Evolutionary conservation across 2,888 invertebrate species (phyloP), one percentile per base, ranked within the genome.

Genomic region (Acrobasis suavella): DNA sequence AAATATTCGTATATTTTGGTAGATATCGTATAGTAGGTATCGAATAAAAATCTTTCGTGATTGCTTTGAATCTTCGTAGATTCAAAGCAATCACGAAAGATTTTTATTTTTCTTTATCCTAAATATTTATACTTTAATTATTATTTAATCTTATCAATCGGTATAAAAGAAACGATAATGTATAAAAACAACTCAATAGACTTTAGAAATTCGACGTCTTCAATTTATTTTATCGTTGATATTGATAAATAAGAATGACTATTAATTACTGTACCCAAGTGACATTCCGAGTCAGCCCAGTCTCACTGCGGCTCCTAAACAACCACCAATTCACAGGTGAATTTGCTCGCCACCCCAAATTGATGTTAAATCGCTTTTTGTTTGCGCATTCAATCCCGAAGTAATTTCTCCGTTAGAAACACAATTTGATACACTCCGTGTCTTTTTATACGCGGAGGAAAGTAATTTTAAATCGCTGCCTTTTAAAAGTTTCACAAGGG

Each of bases 291-390:
- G 32, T 5, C 1, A n/a, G 39, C 15, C 38, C 55, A 55, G 58
- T 60, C 15, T 15, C 51, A 38, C 16, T 50, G 58, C 58, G 37
- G 50, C 16, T 12, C 38, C 14, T 62, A 65, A 64, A 64, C 55
- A 62, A 49, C 55, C 51, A 37, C 56, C 62, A 52, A 56, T 54
- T 55, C 54, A 58, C 62, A 55, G 52, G 63, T 60, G 62, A 59
- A 65, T 69, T 69, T 65, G 68, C 71, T 67, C 65, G 58, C 60
- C 65, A 67, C 73, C 71, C 76, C 75, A 86, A 85, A 85, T 85
- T 85, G 85, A 81, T 83, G 81, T 81, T 82, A 85, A 86, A 86
- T 86, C 82, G 83, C 83, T 86, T 86, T 86, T 84, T 85, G 85
- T 86, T 85, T 85, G 81, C 81, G 73, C 79, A 81, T 83, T 80